Conservation (phyloP, 2,797 vertebrate genomes). For the Sparus aurata region DNA sequence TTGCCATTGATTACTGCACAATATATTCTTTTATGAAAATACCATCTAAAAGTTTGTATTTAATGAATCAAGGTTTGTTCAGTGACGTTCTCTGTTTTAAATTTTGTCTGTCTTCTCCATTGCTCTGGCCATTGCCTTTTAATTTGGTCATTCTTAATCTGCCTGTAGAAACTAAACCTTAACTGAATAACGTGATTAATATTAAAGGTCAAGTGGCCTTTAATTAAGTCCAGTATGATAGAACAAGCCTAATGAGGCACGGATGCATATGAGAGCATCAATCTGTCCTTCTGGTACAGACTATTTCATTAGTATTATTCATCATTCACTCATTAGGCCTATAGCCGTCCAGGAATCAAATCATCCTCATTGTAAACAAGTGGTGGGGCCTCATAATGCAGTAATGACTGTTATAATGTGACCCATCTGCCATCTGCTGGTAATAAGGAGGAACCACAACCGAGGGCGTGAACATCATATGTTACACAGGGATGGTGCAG, state of each 20-base stretch:
- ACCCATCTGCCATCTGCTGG: conserved; percentile 68
- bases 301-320: conserved; percentile 59
- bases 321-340: conserved; percentile 55
- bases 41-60: too few species aligned
- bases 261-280: conserved; percentile 45
- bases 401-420: neutral
- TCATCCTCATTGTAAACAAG: conserved; percentile 63
- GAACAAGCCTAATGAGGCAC: conserved; percentile 21
- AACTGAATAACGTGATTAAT: conserved; percentile 38
- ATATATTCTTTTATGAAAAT: neutral
- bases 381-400: conserved; percentile 3
- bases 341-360: conserved; percentile 46
- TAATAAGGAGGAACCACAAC: neutral
- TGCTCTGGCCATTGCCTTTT: neutral
- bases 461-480: neutral
- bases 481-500: neutral
- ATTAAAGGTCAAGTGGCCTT: conserved; percentile 54
- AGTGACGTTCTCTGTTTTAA: neutral
- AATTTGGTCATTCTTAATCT: conserved; percentile 21
- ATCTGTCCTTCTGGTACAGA: conserved; percentile 21
- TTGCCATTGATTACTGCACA: too few species aligned
- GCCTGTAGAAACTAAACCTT: conserved; percentile 17
- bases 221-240: conserved; percentile 34
- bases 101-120: neutral
- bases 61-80: neutral